Evolutionary conservation across 2,797 vertebrate species (phyloP).

Genomic region (Gobio occitaniae): DNA sequence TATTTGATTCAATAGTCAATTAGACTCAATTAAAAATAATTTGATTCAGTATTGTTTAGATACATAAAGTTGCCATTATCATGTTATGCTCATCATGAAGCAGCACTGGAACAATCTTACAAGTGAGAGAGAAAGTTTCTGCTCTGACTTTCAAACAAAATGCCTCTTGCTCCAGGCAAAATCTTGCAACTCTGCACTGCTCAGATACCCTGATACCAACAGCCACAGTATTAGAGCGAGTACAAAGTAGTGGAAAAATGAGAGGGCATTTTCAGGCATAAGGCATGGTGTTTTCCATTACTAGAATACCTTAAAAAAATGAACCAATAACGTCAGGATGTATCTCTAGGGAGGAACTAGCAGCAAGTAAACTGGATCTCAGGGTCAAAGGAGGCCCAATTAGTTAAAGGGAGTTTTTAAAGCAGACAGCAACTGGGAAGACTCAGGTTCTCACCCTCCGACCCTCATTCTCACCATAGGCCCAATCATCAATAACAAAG

Average conservation of each 20-base stretch:
- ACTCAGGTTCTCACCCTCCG: slow-evolving; percentile 6
- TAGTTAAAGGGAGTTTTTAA: slow-evolving; percentile 49
- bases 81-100: background rate
- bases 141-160: background rate
- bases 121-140: background rate
- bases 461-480: slow-evolving; percentile 12
- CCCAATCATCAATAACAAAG: slow-evolving; percentile 36
- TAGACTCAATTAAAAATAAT: background rate
- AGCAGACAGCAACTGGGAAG: slow-evolving; percentile 26
- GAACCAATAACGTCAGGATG: background rate
- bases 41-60: background rate
- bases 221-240: background rate
- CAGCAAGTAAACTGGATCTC: slow-evolving; percentile 21
- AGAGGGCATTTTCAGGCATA: background rate
- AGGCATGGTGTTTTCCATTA: slow-evolving; percentile 12
- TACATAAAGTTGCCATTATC: background rate
- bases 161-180: background rate
- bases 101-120: background rate
- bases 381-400: slow-evolving; percentile 18
- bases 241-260: background rate
- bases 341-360: slow-evolving; percentile 16
- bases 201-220: background rate
- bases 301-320: slow-evolving; percentile 32
- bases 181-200: background rate
- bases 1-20: background rate